Evolutionary conservation across 2,888 invertebrate species (phyloP), one percentile per base, ranked within the genome.

Genomic region (Latheticus oryzae): DNA sequence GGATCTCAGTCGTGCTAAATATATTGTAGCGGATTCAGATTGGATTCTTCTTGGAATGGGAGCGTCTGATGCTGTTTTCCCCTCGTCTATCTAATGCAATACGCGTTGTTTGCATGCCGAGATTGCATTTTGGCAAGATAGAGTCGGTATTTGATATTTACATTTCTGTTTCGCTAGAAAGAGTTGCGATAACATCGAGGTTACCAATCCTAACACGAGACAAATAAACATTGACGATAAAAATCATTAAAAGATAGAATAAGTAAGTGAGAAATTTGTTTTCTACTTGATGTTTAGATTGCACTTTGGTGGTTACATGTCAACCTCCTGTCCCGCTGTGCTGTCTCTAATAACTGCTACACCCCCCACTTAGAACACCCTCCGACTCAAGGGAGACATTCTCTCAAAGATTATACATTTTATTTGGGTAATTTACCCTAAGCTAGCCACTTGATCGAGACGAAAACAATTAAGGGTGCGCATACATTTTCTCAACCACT

Each of bases 391-490:
- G 73, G 71, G 72, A 72, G 62, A 57, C 65, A 64, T 68, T 68
- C 69, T 67, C 68, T 70, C 62, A 65, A 62, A 66, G 69, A 70
- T 72, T 70, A 68, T 69, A 64, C 68, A 67, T 69, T 72, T 71
- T 70, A 71, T 71, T 73, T 67, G 69, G 71, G 66, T 65, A 72
- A 73, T 72, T 72, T 70, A 70, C 60, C 58, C 50, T 60, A 59
- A 66, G 63, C 65, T 48, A 58, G 60, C 68, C 67, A 65, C 68
- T 68, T 66, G 68, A 42, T 43, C 37, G 30, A 19, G 16, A 9
- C 16, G 13, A 38, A 37, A 38, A 50, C 38, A 50, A 50, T 50
- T 28, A 12, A 19, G 28, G 12, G 16, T 12, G 8, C 11, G 17
- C 24, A 50, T 17, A 32, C n/a, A 45, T 32, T 32, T 17, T 7